phyloP scores from a whole-genome alignment of 2,113 vertebrate genomes.

The Caracal caracal region DNA sequence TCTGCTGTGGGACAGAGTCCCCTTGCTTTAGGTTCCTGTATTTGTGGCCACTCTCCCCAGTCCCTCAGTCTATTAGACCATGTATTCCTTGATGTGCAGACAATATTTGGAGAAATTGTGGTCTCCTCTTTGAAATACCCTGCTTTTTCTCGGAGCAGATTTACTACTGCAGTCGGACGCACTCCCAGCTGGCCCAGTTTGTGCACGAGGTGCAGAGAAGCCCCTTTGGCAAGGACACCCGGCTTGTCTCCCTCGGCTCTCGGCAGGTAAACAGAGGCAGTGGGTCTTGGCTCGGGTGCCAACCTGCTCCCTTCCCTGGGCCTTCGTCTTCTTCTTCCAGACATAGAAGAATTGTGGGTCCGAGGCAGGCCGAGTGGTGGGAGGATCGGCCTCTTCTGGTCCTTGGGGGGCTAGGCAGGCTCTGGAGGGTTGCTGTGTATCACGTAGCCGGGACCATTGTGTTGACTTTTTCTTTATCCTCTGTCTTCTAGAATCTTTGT shows the following conservation, averaged over 20 bases:
- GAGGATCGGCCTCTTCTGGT: too few species aligned
- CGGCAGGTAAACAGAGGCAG: constrained; percentile 89
- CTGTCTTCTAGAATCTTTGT: constrained; percentile 91
- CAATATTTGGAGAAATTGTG: accelerated
- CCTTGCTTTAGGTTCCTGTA: neutral
- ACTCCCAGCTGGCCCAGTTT: constrained; percentile 97
- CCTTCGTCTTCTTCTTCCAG: neutral
- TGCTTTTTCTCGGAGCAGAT: constrained; percentile 85
- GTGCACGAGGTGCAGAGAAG: constrained; percentile 96
- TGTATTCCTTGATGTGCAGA: neutral
- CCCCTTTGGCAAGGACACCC: constrained; percentile 90
- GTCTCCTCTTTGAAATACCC: neutral
- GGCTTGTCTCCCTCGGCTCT: constrained; percentile 93
- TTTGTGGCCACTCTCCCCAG: accelerated
- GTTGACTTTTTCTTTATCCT: neutral
- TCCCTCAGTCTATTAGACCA: neutral
- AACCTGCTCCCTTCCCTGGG: too few species aligned
- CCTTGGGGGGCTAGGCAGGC: neutral
- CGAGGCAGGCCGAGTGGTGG: accelerated
- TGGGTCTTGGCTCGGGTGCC: neutral
- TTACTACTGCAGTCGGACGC: constrained; percentile 98
- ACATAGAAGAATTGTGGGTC: too few species aligned
- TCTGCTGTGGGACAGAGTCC: accelerated
- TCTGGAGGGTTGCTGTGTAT: accelerated
- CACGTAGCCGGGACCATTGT: accelerated